Evolutionary conservation across 2,888 invertebrate genomes (phyloP), one percentile per base, ranked within the genome.

Genomic region (Cryptocheilus praepositus): DNA sequence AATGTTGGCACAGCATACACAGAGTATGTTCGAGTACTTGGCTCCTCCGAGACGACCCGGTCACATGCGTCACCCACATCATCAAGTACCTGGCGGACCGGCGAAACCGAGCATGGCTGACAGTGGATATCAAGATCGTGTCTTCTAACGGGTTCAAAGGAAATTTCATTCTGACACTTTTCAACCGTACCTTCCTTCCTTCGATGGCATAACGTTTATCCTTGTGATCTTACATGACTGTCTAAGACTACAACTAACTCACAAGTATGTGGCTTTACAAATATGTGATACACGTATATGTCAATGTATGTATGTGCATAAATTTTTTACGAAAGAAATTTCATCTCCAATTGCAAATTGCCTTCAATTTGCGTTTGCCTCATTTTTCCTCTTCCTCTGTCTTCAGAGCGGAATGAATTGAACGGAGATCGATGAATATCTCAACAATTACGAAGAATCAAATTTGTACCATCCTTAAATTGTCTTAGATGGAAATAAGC

Each of bases 1-100:
- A 90, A 98, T 98, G 97, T 89, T 98, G 74, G 96, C 96, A 0
- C 96, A 96, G 82, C 95, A 95, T 90, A 94, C 93, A 73, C 96
- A 92, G 74, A 97, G 96, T 89, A 98, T 98, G 98, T 98, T 98
- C 87, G 98, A 98, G 87, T 98, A 95, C 89, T 90, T 98, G 70
- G 93, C 95, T 71, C 93, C 94, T 73, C 93, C 96, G 64, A 83
- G 97, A 83, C 84, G 96, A 83, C 91, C 93, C 0, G 93, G 92
- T 8, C 93, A 93, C 71, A 90, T 93, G 87, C 92, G 94, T 21
- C 93, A 94, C 76, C 93, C 94, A 78, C 94, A 94, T 85, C 92
- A 92, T 79, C 91, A 92, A 86, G 83, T 87, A 45, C 80, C 88
- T 53, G 86, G 88, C 85, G 79, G 91, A 85, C 85, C 91, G 88